Evolutionary conservation across 2,888 invertebrate species (phyloP).

Genomic region (Ferrisia virgata): DNA sequence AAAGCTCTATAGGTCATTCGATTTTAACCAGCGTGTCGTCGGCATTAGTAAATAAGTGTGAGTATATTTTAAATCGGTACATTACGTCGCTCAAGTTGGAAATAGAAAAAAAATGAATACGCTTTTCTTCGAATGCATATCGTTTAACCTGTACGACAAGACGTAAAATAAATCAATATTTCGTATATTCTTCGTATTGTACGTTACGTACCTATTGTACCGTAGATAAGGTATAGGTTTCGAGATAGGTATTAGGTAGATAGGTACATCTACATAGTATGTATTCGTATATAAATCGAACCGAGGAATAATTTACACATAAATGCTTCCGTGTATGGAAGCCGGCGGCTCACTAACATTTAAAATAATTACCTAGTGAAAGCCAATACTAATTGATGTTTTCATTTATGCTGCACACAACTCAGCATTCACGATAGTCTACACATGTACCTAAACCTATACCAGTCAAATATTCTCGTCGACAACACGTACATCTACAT

Average conservation of each 20-base stretch:
- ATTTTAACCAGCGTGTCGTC: too few species aligned
- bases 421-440: not conserved
- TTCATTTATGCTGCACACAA: not conserved
- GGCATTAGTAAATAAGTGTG: too few species aligned
- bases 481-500: not conserved
- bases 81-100: too few species aligned
- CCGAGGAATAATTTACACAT: not conserved
- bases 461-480: too few species aligned
- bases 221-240: too few species aligned
- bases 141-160: conserved; percentile 3
- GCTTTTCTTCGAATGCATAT: not conserved
- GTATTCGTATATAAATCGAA: not conserved
- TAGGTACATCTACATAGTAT: too few species aligned
- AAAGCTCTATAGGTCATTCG: too few species aligned
- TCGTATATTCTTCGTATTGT: not conserved
- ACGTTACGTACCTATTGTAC: too few species aligned
- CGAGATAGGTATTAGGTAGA: too few species aligned
- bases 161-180: conserved; percentile 6
- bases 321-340: not conserved
- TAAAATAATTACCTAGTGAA: conserved; percentile 20
- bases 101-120: not conserved
- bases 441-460: too few species aligned
- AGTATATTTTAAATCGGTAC: too few species aligned
- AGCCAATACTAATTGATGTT: conserved; percentile 20
- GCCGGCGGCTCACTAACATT: not conserved